Percentiles rank a stretch among this genome's conserved stretches.
phyloP scores from a whole-genome alignment of 2,113 vertebrate species.

The human region GRCh38 chr3:29765001-29765500 shows the following conservation, averaged over 20 bases:
- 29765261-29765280: constrained; percentile 5
- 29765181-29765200: neutral
- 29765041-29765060: constrained; percentile 8
- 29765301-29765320: constrained; percentile 38
- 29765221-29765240: neutral
- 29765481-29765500: neutral
- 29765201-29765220: neutral
- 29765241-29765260: neutral
- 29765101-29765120: neutral
- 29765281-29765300: neutral
- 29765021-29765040: neutral
- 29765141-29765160: neutral
- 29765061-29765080: constrained; percentile 25
- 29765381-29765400: neutral
- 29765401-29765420: constrained; percentile 1
- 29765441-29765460: neutral
- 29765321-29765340: neutral
- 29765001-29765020: neutral
- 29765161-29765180: neutral
- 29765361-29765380: neutral
- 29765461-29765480: constrained; percentile 46
- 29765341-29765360: neutral
- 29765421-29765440: neutral
- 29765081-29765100: neutral
- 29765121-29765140: neutral